Base-by-base conservation (phyloP, 2,113 vertebrate genomes). In the Odobenus rosmarus region DNA sequence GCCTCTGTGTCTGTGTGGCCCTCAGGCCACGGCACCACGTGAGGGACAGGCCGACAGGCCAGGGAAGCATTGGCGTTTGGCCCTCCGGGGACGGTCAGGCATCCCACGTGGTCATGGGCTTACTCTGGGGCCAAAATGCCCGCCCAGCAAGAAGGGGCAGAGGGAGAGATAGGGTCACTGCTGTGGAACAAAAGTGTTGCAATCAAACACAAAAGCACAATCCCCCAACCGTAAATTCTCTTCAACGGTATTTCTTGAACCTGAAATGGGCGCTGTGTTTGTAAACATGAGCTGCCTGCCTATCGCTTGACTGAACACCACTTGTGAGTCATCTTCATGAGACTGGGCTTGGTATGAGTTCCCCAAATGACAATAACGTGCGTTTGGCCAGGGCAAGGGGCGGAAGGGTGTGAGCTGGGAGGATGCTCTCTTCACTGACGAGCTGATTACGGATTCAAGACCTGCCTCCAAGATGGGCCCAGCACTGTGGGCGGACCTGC, bases 351-450 rank as follows among this genome's bases (percentile, higher is more conserved):
- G 15, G 11, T 1, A 5, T 2, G 11, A 31, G 39, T 1, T 12
- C 2, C 57, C 28, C 18, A 24, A 16, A 10, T 0, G 7, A 62
- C 71, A 82, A 1, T 12, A 26, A 36, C 13, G 6, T 12, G 14
- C 0, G n/a, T 5, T 8, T 4, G 33, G 84, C 59, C 0, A 0
- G 23, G 18, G 21, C 0, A 3, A 33, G 64, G 62, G 31, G 53
- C 5, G 3, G 9, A 4, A 8, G n/a, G 49, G 57, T 5, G 9
- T 12, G 76, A 51, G 31, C 42, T 0, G 7, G 39, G 18, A 19
- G 7, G 51, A 5, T 1, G 33, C 21, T 3, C 14, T 10, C 1
- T 0, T 7, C 87, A 0, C 11, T 0, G 23, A 9, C 16, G 51
- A 49, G 13, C 18, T 3, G 26, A 33, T 9, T 11, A 33, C 62